A percentile compares a stretch with the other conserved stretches of the same genome.
Evolutionary conservation across 1,140 invertebrate species (phyloP).

Genomic region (Musca domestica): DNA sequence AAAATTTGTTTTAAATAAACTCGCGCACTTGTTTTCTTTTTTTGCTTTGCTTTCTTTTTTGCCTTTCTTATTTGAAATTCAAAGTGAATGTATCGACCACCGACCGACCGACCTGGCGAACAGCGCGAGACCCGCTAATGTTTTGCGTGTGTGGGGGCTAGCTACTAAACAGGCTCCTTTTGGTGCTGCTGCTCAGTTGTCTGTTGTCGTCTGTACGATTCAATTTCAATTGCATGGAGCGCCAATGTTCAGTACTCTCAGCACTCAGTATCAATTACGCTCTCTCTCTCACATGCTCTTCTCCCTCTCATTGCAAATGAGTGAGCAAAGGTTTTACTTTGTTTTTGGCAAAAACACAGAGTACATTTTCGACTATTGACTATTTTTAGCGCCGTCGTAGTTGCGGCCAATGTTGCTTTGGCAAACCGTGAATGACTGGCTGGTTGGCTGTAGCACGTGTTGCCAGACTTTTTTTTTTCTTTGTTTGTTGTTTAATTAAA

Average conservation of each 20-base stretch:
- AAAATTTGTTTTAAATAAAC: constrained; percentile 9
- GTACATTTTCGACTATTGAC: neutral
- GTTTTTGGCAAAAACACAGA: too few species aligned
- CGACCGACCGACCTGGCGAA: neutral
- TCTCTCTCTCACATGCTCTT: too few species aligned
- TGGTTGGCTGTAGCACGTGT: neutral
- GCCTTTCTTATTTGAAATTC: constrained; percentile 11
- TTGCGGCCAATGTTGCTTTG: neutral
- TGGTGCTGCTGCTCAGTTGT: constrained; percentile 1
- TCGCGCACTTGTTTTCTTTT: constrained; percentile 6
- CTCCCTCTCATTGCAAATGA: too few species aligned
- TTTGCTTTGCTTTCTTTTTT: constrained; percentile 8
- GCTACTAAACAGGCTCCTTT: neutral
- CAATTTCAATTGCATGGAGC: constrained; percentile 1
- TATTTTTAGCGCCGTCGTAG: constrained; percentile 19
- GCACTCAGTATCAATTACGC: too few species aligned
- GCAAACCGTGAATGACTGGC: neutral
- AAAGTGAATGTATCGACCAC: constrained; percentile 5
- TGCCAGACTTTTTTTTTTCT: constrained; percentile 1
- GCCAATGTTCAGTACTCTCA: neutral
- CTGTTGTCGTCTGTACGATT: neutral
- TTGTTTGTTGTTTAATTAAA: too few species aligned
- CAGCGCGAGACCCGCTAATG: neutral
- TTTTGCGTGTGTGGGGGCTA: neutral
- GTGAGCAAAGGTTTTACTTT: too few species aligned